Conservation (phyloP, 2,797 vertebrate genomes). For the Gorsachius magnificus region DNA sequence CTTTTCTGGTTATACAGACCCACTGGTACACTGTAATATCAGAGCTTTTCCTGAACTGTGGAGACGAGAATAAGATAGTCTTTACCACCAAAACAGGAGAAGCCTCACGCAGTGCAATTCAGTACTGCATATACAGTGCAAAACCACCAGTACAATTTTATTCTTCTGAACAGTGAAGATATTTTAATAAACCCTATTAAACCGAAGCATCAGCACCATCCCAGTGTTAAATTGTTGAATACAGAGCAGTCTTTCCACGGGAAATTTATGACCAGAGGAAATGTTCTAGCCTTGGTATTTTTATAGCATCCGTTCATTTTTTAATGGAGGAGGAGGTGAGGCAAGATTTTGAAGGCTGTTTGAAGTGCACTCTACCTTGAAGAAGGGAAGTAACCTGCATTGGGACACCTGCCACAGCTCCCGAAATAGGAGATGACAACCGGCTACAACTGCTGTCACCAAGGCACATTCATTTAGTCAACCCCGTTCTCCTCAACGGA, state of each 20-base stretch:
- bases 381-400: background rate
- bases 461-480: background rate
- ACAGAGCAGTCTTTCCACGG: background rate
- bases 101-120: background rate
- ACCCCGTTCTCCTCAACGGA: background rate
- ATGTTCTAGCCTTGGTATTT: background rate
- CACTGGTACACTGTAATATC: background rate
- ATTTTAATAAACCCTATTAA: background rate
- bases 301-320: background rate
- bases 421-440: fast-evolving
- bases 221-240: background rate
- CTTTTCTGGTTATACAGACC: background rate
- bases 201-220: background rate
- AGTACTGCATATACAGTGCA: background rate
- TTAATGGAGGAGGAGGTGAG: background rate
- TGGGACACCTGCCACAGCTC: fast-evolving
- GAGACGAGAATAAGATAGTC: background rate
- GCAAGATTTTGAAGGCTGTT: background rate
- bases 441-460: background rate
- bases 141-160: background rate
- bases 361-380: background rate
- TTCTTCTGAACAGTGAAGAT: background rate
- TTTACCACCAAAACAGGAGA: background rate
- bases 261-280: background rate
- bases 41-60: background rate